Conservation (phyloP, 2,113 vertebrate genomes). For the cat (Felis catus) region DNA sequence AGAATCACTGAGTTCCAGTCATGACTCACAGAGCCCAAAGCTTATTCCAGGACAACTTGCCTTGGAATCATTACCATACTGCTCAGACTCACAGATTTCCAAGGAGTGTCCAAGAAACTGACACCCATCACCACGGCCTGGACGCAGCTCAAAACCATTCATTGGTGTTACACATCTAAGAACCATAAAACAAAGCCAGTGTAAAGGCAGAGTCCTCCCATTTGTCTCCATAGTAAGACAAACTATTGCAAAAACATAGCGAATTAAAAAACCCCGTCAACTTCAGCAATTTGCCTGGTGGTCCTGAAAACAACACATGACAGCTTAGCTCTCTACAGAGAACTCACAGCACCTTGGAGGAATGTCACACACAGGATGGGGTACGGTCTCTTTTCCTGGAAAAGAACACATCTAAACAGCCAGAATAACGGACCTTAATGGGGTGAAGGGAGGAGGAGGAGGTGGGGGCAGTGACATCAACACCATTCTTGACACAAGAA, state of each 20-base stretch:
- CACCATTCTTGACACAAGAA: not conserved
- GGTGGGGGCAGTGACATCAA: not conserved
- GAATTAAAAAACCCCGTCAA: slow-evolving; percentile 84
- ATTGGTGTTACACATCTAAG: slow-evolving; percentile 80
- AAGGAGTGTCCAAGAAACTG: slow-evolving; percentile 69
- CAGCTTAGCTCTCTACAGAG: slow-evolving; percentile 76
- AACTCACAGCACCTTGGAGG: slow-evolving; percentile 78
- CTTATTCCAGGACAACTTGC: slow-evolving; percentile 21
- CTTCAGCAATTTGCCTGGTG: slow-evolving; percentile 79
- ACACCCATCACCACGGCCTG: slow-evolving; percentile 69
- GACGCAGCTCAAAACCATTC: slow-evolving; percentile 76
- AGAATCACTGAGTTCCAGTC: not conserved
- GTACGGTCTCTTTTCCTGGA: slow-evolving; percentile 20
- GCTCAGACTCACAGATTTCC: slow-evolving; percentile 75
- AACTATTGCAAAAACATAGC: slow-evolving; percentile 83
- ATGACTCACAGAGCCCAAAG: not conserved
- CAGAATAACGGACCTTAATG: not conserved
- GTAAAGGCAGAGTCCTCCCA: slow-evolving; percentile 79
- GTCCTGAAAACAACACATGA: slow-evolving; percentile 71
- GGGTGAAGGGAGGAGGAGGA: not conserved
- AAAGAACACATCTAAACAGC: not conserved
- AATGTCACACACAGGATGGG: not conserved
- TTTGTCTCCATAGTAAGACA: slow-evolving; percentile 82
- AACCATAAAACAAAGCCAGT: slow-evolving; percentile 75
- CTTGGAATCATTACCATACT: slow-evolving; percentile 20